These are phyloP conservation scores for Hippocampus zosterae DNA, from an alignment of 2,113 vertebrate genomes.

Conservation along the genomic window DNA sequence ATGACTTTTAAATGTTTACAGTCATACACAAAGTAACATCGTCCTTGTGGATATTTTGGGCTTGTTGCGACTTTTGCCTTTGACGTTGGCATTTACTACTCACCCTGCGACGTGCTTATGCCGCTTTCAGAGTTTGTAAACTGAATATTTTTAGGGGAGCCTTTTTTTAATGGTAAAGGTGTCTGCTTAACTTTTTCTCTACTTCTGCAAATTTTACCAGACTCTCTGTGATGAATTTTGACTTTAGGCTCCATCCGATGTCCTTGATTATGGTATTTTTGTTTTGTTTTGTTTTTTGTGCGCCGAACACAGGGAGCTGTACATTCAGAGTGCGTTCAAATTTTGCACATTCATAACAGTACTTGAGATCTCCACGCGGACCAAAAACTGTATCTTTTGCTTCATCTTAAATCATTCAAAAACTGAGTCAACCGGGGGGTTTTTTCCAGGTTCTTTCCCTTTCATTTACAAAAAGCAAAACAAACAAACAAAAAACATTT, in stretches of 20 bases:
- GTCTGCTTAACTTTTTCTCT: not conserved
- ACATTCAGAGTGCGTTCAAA: not conserved
- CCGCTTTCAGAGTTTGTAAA: not conserved
- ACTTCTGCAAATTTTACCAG: no score
- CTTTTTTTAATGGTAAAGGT: not conserved
- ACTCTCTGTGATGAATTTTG: not conserved
- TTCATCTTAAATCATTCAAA: not conserved
- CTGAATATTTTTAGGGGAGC: not conserved
- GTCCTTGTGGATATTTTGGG: constrained; percentile 24
- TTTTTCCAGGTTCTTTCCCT: not conserved
- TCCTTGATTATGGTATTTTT: no score
- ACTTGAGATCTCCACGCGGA: not conserved
- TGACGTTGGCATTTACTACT: constrained; percentile 27
- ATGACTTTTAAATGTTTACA: constrained; percentile 56
- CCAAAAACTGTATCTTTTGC: not conserved
- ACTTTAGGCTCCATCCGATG: not conserved
- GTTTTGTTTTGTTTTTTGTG: not conserved
- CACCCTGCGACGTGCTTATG: constrained; percentile 7
- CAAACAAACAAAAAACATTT: not conserved
- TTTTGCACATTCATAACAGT: not conserved
- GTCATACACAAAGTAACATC: constrained; percentile 25
- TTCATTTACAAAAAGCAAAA: not conserved
- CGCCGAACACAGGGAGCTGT: not conserved
- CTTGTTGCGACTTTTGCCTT: constrained; percentile 46
- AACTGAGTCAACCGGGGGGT: not conserved